A percentile compares a stretch with the other conserved stretches of the same genome.
Conservation (phyloP, 2,888 invertebrate genomes). For the Tribolium freemani region DNA sequence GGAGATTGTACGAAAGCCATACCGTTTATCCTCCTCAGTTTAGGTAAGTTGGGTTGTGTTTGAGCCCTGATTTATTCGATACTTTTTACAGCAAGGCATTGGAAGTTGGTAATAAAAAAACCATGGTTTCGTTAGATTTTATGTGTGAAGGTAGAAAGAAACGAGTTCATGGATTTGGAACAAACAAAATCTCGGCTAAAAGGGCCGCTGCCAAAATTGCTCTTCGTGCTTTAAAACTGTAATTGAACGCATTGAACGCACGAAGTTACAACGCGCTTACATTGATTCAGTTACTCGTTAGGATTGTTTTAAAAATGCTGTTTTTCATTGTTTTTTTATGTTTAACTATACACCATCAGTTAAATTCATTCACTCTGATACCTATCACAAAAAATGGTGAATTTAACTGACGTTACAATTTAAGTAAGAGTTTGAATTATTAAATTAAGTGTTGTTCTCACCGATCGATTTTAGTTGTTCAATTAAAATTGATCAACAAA, state of each 20-base stretch:
- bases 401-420: too few relatives aligned
- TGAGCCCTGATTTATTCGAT: not conserved
- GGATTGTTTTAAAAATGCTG: not conserved
- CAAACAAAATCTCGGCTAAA: constrained; percentile 79
- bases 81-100: constrained; percentile 50
- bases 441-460: too few relatives aligned
- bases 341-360: too few relatives aligned
- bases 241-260: too few relatives aligned
- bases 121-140: constrained; percentile 76
- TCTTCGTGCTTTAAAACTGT: constrained; percentile 69
- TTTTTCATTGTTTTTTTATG: too few relatives aligned
- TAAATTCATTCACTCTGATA: too few relatives aligned
- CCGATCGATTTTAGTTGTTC: too few relatives aligned
- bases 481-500: too few relatives aligned
- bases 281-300: not conserved
- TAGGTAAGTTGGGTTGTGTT: constrained; percentile 68
- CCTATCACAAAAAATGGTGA: too few relatives aligned
- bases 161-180: constrained; percentile 79
- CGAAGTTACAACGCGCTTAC: too few relatives aligned
- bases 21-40: constrained; percentile 81
- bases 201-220: constrained; percentile 86
- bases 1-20: constrained; percentile 86
- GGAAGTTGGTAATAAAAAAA: constrained; percentile 60
- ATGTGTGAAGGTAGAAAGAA: constrained; percentile 72
- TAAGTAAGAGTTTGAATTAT: too few relatives aligned